Evolutionary conservation across 2,888 invertebrate species (phyloP).

Genomic region (Argynnis bischoffii): DNA sequence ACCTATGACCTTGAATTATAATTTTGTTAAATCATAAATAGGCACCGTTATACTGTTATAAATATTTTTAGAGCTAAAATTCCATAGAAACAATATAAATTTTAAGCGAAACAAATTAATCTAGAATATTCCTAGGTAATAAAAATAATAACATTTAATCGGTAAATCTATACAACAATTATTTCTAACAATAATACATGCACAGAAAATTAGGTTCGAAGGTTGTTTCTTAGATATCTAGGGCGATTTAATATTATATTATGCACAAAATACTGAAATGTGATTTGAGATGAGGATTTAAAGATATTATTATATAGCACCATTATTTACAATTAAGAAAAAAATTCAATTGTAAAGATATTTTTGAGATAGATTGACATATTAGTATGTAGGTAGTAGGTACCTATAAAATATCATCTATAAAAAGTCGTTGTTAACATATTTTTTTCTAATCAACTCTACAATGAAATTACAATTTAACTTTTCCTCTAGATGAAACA

Average conservation of each 20-base stretch:
- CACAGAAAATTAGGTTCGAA: constrained; percentile 8
- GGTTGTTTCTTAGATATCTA: constrained; percentile 2
- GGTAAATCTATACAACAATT: constrained; percentile 7
- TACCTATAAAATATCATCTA: too few species aligned
- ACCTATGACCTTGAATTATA: too few species aligned
- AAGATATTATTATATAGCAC: background rate
- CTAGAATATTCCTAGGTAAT: constrained; percentile 9
- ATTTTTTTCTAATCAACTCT: too few species aligned
- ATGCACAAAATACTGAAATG: background rate
- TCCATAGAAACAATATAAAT: background rate
- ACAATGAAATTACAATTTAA: background rate
- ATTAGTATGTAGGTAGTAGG: too few species aligned
- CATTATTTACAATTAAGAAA: background rate
- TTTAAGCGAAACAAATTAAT: constrained; percentile 1
- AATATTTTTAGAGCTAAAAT: background rate
- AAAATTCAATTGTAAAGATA: too few species aligned
- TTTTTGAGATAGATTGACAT: too few species aligned
- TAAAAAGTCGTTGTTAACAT: too few species aligned
- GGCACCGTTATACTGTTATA: too few species aligned
- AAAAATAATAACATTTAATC: constrained; percentile 11
- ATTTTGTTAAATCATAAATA: too few species aligned
- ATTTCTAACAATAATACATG: background rate
- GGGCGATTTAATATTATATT: constrained; percentile 1
- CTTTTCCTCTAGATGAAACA: too few species aligned
- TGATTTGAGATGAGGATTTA: too few species aligned